Evolutionary conservation across 2,113 vertebrate genomes (phyloP).

Genomic region (Tiliqua scincoides): DNA sequence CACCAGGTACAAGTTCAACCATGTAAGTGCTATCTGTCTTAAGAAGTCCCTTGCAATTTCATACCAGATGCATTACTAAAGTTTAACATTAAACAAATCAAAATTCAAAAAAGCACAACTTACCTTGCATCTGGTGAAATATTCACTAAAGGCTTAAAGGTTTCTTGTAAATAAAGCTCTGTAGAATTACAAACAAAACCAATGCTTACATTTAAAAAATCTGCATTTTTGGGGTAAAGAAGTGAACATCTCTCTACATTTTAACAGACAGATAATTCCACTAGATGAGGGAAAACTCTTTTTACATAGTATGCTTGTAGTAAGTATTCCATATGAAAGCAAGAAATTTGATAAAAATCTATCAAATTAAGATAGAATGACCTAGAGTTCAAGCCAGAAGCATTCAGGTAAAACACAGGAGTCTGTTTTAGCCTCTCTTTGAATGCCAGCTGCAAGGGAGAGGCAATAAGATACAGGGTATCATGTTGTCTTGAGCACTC

Average conservation of each 20-base stretch:
- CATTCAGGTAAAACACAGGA: too few relatives aligned
- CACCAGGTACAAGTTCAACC: background rate
- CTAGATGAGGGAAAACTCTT: background rate
- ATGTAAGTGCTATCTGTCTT: background rate
- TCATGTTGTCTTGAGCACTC: too few relatives aligned
- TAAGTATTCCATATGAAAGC: rapidly evolving
- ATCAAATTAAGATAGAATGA: background rate
- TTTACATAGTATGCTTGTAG: background rate
- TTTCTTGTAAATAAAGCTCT: slow-evolving; percentile 99
- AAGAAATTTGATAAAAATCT: background rate
- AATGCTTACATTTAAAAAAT: slow-evolving; percentile 38
- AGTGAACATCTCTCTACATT: background rate
- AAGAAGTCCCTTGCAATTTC: background rate
- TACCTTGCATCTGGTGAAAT: slow-evolving; percentile 98
- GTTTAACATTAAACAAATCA: slow-evolving; percentile 27
- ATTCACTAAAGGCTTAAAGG: slow-evolving; percentile 98
- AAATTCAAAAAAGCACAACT: slow-evolving; percentile 40
- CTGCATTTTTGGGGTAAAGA: background rate
- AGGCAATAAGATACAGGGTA: too few relatives aligned
- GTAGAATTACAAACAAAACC: slow-evolving; percentile 62
- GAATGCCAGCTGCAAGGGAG: too few relatives aligned
- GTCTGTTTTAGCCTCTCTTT: too few relatives aligned
- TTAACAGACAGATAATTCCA: slow-evolving; percentile 6
- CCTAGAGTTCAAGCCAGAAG: background rate
- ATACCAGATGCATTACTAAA: background rate